Conservation (phyloP, 1,140 invertebrate genomes). For the Aphaenogaster rudis region DNA sequence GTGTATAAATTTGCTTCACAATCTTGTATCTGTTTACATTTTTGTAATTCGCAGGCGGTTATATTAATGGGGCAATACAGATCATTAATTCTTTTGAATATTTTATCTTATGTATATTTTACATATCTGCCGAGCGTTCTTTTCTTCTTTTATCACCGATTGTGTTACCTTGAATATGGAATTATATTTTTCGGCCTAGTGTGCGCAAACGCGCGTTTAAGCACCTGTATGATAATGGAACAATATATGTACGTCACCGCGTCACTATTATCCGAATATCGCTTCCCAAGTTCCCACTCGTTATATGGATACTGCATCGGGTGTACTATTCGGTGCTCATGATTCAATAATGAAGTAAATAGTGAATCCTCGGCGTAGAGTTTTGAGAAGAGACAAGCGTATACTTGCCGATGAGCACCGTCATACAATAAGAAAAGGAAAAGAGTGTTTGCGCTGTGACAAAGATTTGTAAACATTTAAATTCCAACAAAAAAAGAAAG, state of each 20-base stretch:
- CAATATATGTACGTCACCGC: neutral
- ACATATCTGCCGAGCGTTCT: neutral
- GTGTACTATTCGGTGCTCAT: no score
- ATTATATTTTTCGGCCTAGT: neutral
- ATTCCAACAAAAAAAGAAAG: no score
- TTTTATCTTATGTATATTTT: neutral
- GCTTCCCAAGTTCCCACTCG: no score
- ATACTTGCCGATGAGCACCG: no score
- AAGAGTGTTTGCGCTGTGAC: no score
- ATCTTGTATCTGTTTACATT: neutral
- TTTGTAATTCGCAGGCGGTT: neutral
- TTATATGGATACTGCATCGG: no score
- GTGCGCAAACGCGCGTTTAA: neutral
- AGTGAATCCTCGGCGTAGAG: no score
- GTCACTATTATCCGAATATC: no score
- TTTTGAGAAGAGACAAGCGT: no score
- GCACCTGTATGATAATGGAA: slow-evolving; percentile 1
- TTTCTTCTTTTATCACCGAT: neutral
- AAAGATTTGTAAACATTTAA: no score
- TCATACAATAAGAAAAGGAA: no score
- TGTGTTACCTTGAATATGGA: neutral
- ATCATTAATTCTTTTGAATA: neutral
- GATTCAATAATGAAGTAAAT: no score
- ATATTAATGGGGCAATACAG: neutral
- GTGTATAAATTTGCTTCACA: neutral